phyloP scores from a whole-genome alignment of 2,797 vertebrate species.

The Scyliorhinus canicula region DNA sequence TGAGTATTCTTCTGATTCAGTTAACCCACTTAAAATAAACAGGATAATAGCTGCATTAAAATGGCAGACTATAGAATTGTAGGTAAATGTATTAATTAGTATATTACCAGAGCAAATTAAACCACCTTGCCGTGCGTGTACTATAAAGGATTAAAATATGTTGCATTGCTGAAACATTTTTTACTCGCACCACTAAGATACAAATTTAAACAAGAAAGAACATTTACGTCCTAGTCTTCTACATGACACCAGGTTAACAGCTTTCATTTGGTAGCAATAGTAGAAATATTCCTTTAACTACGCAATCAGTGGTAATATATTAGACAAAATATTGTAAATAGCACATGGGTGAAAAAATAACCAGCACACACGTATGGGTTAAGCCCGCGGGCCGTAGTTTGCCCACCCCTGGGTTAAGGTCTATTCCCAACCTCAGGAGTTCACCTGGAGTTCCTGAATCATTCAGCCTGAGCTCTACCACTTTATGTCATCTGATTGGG shows the following conservation, averaged over 20 bases:
- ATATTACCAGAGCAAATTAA: background rate
- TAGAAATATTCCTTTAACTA: background rate
- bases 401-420: too few species aligned
- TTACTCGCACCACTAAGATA: background rate
- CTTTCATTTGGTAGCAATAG: background rate
- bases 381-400: too few species aligned
- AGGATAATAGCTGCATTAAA: background rate
- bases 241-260: background rate
- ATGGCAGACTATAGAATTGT: background rate
- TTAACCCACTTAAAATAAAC: background rate
- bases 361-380: background rate
- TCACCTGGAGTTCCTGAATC: background rate
- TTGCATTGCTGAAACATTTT: background rate
- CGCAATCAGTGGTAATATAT: background rate
- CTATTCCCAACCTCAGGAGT: background rate
- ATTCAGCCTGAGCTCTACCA: background rate
- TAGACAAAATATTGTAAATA: background rate
- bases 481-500: conserved; percentile 20
- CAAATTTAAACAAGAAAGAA: background rate
- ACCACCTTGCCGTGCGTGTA: background rate
- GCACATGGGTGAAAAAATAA: background rate
- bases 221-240: background rate
- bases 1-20: background rate
- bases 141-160: background rate
- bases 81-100: background rate